Base-by-base conservation (phyloP, 1,140 invertebrate species). In the Drosophila chauvacae region DNA sequence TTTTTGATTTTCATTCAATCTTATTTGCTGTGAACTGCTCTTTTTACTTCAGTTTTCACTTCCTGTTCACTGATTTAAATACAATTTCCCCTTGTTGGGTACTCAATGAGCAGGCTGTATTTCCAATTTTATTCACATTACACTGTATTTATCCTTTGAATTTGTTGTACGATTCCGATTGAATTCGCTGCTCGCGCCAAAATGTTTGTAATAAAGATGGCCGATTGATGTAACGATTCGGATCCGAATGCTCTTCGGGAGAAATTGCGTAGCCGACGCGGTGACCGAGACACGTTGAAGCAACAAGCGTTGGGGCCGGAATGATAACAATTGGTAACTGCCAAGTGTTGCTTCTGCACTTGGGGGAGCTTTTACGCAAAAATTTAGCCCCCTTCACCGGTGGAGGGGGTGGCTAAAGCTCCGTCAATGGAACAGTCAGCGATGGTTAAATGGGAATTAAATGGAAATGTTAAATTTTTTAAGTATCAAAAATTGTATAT, bases 291-390 rank as follows among this genome's bases (percentile, higher is more conserved):
- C 58, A 69, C 58, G 78, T 81, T 64, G 77, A 81, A 77, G 77
- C 81, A 85, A 85, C 81, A 85, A 85, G 81, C 82, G 74, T 81
- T 78, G 61, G 41, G 45, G 57, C 64, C 69, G 45, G 35, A 86
- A 86, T 85, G 82, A 81, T 86, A 86, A 81, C 62, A 66, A 44
- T 71, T 71, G 63, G 65, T 72, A 65, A 61, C 69, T 65, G 23
- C 45, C 62, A 68, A 66, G 28, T 65, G 64, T 57, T 64, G 59
- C 39, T 53, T 42, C 35, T 28, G 56, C 63, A 55, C n/a, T 68
- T 16, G n/a, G 13, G 30, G 30, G 14, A 78, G 76, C 76, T 78
- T 50, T 61, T 51, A 35, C n/a, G 61, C 28, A 45, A 77, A 77
- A 88, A 77, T 73, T 74, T 18, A 6, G 26, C 6, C 11, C 47